Evolutionary conservation across 2,888 invertebrate genomes (phyloP).

Genomic region (Colostygia pectinataria): DNA sequence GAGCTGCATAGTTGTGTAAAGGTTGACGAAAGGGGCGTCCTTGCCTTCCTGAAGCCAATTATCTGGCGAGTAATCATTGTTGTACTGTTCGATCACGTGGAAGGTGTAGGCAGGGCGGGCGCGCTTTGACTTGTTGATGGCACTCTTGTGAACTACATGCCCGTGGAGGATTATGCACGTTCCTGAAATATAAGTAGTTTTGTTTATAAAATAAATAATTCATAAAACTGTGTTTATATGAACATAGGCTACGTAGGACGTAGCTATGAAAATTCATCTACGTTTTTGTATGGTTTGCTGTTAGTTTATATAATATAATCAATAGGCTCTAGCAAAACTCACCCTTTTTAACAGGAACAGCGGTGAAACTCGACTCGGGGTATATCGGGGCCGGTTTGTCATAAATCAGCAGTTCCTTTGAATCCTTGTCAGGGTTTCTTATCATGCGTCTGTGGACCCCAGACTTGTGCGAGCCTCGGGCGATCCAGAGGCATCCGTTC

Average conservation of each 20-base stretch:
- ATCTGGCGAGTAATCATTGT: conserved; percentile 88
- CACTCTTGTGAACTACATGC: conserved; percentile 96
- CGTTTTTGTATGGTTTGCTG: too few relatives aligned
- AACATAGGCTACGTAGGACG: too few relatives aligned
- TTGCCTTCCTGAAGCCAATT: conserved; percentile 94
- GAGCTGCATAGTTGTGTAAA: conserved; percentile 83
- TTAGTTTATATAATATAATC: too few relatives aligned
- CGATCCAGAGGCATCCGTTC: conserved; percentile 97
- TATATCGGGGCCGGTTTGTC: conserved; percentile 87
- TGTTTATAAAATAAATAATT: too few relatives aligned
- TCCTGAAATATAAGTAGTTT: conserved; percentile 78
- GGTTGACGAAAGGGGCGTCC: conserved; percentile 86
- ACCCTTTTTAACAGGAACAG: conserved; percentile 94
- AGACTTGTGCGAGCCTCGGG: conserved; percentile 94
- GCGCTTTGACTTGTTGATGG: conserved; percentile 89
- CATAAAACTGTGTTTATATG: too few relatives aligned
- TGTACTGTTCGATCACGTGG: conserved; percentile 92
- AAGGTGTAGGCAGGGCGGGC: conserved; percentile 98
- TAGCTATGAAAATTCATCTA: background rate
- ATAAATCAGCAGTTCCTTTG: conserved; percentile 85
- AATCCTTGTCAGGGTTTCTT: conserved; percentile 86
- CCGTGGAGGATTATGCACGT: conserved; percentile 95
- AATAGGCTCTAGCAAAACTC: too few relatives aligned
- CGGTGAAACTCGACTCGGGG: conserved; percentile 87
- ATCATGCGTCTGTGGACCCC: conserved; percentile 88